Percentiles rank a stretch among this genome's conserved stretches.
Evolutionary conservation across 2,888 invertebrate species (phyloP).

Genomic region (Spialia ferax): DNA sequence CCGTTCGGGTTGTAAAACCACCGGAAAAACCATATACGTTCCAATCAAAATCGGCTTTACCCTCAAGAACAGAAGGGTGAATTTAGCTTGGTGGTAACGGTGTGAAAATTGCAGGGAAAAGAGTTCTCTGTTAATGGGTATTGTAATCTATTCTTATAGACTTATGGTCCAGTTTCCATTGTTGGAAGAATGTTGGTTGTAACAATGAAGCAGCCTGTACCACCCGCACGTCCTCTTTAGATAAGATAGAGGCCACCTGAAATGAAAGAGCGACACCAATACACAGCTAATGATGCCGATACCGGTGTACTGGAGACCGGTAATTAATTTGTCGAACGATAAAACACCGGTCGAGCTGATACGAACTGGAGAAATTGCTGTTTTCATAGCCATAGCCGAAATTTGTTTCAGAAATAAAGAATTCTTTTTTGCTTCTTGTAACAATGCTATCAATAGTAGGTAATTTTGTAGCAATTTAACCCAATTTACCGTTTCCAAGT

Average conservation of each 20-base stretch:
- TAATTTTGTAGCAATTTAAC: too few relatives aligned
- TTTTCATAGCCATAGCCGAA: background rate
- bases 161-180: conserved; percentile 51
- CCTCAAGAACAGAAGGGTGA: conserved; percentile 25
- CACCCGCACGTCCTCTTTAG: conserved; percentile 86
- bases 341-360: conserved; percentile 40
- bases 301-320: conserved; percentile 61
- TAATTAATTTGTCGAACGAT: conserved; percentile 75
- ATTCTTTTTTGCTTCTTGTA: background rate
- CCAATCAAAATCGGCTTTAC: conserved; percentile 48
- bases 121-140: conserved; percentile 46
- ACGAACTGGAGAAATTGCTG: conserved; percentile 6
- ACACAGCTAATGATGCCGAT: conserved; percentile 75
- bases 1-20: conserved; percentile 70
- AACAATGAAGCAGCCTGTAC: conserved; percentile 75
- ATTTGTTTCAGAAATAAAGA: background rate
- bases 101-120: conserved; percentile 63
- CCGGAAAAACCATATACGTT: conserved; percentile 64
- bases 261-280: conserved; percentile 80
- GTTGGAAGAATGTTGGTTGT: conserved; percentile 53
- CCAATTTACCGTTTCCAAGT: too few relatives aligned
- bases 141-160: background rate
- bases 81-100: conserved; percentile 41
- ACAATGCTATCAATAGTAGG: background rate
- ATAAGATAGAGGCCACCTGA: conserved; percentile 84